A percentile compares a stretch with the other conserved stretches of the same genome.
Evolutionary conservation across 2,797 vertebrate species (phyloP).

Genomic region (Xenopus petersii): DNA sequence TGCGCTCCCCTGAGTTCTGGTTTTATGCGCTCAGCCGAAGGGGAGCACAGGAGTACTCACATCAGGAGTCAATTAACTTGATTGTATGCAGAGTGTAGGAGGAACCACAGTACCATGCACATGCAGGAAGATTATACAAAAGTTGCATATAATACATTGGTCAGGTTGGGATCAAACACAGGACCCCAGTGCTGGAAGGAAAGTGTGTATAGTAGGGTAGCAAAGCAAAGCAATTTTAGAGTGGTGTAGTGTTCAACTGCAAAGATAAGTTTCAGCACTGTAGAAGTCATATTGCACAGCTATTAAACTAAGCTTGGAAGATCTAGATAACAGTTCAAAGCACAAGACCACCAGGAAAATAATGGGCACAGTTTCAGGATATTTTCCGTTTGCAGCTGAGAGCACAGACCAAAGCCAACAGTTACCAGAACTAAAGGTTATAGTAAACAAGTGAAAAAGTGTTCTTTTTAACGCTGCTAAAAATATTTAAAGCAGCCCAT

Average conservation of each 20-base stretch:
- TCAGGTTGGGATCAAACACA: too few species aligned
- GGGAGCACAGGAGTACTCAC: too few species aligned
- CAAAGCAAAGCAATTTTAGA: too few species aligned
- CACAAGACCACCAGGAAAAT: neutral
- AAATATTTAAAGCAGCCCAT: neutral
- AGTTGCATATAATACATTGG: too few species aligned
- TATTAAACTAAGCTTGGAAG: neutral
- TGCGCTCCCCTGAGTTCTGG: too few species aligned
- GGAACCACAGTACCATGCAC: too few species aligned
- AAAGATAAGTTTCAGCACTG: slow-evolving; percentile 1
- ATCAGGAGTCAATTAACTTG: too few species aligned
- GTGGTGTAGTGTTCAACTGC: neutral
- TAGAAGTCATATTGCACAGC: slow-evolving; percentile 1
- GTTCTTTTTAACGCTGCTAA: neutral
- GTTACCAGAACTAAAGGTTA: neutral
- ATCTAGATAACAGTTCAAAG: slow-evolving; percentile 4
- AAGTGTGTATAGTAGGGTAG: too few species aligned
- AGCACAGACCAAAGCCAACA: neutral
- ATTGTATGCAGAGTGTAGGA: too few species aligned
- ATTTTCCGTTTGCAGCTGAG: neutral
- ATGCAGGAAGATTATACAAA: too few species aligned
- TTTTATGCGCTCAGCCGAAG: too few species aligned
- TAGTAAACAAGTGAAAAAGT: neutral
- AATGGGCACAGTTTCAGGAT: neutral
- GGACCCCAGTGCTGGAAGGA: too few species aligned